Conservation (phyloP, 2,797 vertebrate species). For the Eulemur albifrons region DNA sequence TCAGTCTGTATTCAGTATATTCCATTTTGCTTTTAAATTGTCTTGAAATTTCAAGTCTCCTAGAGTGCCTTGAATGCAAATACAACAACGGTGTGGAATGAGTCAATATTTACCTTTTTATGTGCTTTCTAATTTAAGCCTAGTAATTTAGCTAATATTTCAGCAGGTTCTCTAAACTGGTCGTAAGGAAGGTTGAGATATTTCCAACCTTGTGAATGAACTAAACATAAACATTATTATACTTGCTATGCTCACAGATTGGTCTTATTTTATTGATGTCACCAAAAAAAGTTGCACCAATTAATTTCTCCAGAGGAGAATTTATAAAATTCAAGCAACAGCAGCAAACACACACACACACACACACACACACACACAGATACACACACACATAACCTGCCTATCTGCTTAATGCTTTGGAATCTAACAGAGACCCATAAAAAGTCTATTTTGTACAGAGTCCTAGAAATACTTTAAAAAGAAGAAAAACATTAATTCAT, state of each 20-base stretch:
- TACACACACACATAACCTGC: background rate
- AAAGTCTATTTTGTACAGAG: background rate
- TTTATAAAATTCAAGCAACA: slow-evolving; percentile 10
- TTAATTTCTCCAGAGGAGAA: slow-evolving; percentile 24
- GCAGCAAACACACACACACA: no score
- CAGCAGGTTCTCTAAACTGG: background rate
- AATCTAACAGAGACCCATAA: background rate
- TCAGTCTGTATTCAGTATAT: background rate
- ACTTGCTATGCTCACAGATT: background rate
- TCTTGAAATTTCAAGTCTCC: background rate
- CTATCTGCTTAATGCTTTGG: background rate
- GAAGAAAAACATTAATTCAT: slow-evolving; percentile 23
- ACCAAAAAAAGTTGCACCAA: background rate
- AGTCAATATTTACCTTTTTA: slow-evolving; percentile 3
- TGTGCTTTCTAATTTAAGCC: slow-evolving; percentile 27
- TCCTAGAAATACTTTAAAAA: background rate
- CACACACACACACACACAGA: background rate
- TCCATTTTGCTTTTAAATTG: background rate
- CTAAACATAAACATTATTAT: background rate
- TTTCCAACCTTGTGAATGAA: background rate
- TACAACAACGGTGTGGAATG: background rate
- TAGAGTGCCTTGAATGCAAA: background rate
- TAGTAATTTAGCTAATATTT: background rate
- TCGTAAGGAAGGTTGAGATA: background rate
- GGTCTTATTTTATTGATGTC: background rate